phyloP scores from a whole-genome alignment of 2,888 invertebrate species.

The Allophyes oxyacanthae region DNA sequence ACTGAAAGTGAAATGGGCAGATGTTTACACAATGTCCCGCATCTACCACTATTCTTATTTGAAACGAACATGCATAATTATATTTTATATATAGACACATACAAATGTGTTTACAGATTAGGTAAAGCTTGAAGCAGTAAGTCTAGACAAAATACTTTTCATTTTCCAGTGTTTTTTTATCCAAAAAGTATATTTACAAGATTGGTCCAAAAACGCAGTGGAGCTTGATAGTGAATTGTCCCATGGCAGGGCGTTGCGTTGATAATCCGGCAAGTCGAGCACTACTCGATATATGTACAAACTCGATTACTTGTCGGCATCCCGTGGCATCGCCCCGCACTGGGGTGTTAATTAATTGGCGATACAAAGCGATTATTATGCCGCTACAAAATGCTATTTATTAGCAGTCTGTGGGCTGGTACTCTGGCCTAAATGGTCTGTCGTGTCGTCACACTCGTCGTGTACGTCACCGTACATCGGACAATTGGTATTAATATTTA shows the following conservation, averaged over 20 bases:
- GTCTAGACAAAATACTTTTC: slow-evolving; percentile 9
- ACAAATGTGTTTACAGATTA: slow-evolving; percentile 21
- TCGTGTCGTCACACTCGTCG: too few species aligned
- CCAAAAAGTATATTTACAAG: slow-evolving; percentile 23
- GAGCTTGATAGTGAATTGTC: slow-evolving; percentile 4
- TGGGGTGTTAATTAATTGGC: slow-evolving; percentile 5
- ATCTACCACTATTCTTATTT: too few species aligned
- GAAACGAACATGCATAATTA: too few species aligned
- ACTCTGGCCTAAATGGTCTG: background rate
- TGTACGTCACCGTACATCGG: too few species aligned
- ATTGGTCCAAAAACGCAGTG: slow-evolving; percentile 28
- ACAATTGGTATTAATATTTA: too few species aligned
- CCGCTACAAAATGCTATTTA: too few species aligned
- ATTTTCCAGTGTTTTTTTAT: slow-evolving; percentile 21
- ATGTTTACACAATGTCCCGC: too few species aligned
- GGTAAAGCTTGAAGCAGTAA: slow-evolving; percentile 12
- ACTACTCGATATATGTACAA: background rate
- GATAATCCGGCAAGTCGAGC: too few species aligned
- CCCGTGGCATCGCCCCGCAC: background rate
- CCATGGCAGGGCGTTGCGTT: too few species aligned
- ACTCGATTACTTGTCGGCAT: background rate
- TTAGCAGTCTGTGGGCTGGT: too few species aligned
- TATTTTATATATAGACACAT: too few species aligned
- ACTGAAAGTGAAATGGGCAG: too few species aligned
- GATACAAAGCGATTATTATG: slow-evolving; percentile 1